These are phyloP conservation scores for Amphiura filiformis DNA, from an alignment of 35 echinoderm and acorn worm species.

Conservation along the genomic window DNA sequence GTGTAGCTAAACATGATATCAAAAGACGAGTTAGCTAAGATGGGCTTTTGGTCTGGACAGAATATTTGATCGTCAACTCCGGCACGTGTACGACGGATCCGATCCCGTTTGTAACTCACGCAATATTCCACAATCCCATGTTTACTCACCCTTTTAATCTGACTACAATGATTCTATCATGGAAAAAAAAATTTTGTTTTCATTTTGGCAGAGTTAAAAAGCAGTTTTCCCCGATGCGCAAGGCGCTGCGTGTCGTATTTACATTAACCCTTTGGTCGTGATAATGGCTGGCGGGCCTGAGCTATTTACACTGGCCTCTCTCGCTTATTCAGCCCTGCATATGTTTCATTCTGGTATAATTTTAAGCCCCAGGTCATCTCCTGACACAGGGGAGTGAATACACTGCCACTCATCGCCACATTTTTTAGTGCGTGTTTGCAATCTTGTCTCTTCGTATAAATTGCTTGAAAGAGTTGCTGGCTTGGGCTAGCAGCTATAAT, in stretches of 20 bases:
- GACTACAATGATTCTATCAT: background rate
- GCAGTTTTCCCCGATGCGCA: background rate
- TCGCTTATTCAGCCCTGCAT: background rate
- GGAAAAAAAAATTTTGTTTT: background rate
- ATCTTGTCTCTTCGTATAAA: too few relatives aligned
- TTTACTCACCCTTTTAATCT: background rate
- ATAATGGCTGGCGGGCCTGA: background rate
- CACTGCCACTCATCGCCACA: background rate
- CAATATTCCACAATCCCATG: background rate
- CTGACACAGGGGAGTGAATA: background rate
- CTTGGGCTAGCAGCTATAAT: background rate
- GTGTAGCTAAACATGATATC: too few relatives aligned
- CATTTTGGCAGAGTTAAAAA: background rate
- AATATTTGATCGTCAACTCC: too few relatives aligned
- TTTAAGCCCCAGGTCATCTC: background rate
- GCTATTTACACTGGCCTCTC: background rate
- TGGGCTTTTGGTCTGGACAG: too few relatives aligned
- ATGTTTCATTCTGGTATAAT: slow-evolving; percentile 11
- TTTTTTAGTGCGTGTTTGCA: background rate
- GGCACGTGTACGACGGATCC: too few relatives aligned
- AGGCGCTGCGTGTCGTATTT: background rate
- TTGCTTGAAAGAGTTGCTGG: background rate
- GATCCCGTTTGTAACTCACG: too few relatives aligned
- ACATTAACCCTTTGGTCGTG: background rate
- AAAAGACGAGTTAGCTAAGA: too few relatives aligned